phyloP scores from a whole-genome alignment of 1,140 invertebrate genomes.

The Epicauta chinensis region DNA sequence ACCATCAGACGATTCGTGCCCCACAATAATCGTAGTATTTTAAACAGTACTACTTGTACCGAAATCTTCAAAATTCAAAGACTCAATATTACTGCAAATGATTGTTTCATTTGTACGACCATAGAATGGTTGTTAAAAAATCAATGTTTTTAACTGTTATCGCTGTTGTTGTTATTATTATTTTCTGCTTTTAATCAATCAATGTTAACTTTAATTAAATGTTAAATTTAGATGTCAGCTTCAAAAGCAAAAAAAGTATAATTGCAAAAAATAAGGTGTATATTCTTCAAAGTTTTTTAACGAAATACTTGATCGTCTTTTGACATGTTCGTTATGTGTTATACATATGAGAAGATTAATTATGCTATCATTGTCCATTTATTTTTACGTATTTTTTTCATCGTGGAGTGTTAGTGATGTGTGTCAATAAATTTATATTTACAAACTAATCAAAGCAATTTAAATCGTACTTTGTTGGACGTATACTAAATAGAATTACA shows the following conservation, averaged over 20 bases:
- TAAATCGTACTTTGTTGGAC: too few species aligned
- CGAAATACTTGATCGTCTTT: slow-evolving; percentile 14
- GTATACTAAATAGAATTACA: too few species aligned
- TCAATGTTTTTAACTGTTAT: background rate
- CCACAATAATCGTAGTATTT: too few species aligned
- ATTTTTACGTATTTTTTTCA: background rate
- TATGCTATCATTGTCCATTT: slow-evolving; percentile 12
- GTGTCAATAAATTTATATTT: too few species aligned
- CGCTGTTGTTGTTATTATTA: slow-evolving; percentile 7
- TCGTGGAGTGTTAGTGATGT: too few species aligned
- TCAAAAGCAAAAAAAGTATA: slow-evolving; percentile 13
- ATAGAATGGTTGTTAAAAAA: too few species aligned
- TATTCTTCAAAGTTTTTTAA: slow-evolving; percentile 12
- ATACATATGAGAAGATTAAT: slow-evolving; percentile 15
- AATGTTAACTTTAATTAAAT: slow-evolving; percentile 15
- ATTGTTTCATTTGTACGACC: too few species aligned
- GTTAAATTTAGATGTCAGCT: slow-evolving; percentile 3
- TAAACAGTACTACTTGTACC: too few species aligned
- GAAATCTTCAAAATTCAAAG: too few species aligned
- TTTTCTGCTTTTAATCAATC: slow-evolving; percentile 15
- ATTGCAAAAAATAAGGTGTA: slow-evolving; percentile 10
- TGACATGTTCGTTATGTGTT: slow-evolving; percentile 14
- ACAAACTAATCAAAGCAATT: too few species aligned
- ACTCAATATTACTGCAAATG: too few species aligned
- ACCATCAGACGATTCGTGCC: too few species aligned